A percentile compares a stretch with the other conserved stretches of the same genome.
Conservation (phyloP, 2,797 vertebrate species). For the Monodelphis domestica region DNA sequence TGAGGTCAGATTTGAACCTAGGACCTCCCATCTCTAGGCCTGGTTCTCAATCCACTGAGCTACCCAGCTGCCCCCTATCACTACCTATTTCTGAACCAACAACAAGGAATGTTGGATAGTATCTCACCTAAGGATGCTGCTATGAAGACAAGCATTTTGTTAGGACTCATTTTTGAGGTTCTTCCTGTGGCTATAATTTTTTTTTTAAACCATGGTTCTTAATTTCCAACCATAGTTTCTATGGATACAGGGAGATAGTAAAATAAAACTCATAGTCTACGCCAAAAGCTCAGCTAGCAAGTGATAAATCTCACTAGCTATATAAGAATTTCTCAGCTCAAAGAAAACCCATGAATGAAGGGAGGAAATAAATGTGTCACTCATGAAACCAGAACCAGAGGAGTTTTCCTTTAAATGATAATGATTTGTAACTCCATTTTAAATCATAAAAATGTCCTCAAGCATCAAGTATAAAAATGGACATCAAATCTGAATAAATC, state of each 20-base stretch:
- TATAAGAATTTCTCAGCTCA: constrained; percentile 24
- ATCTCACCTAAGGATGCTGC: constrained; percentile 30
- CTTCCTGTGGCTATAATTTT: neutral
- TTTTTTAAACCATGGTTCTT: neutral
- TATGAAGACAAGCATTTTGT: constrained; percentile 10
- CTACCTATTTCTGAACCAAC: constrained; percentile 37
- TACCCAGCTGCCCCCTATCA: too few relatives aligned
- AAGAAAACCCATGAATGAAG: constrained; percentile 7
- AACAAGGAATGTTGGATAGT: constrained; percentile 22
- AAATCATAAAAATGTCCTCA: constrained; percentile 68
- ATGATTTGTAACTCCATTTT: constrained; percentile 55
- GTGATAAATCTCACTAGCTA: constrained; percentile 45
- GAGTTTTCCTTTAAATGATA: constrained; percentile 65
- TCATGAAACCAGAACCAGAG: constrained; percentile 16
- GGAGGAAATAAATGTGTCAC: constrained; percentile 36
- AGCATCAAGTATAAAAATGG: constrained; percentile 62
- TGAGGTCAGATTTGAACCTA: too few relatives aligned
- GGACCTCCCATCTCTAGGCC: too few relatives aligned
- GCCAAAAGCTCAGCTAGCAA: constrained; percentile 8
- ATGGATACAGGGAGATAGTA: neutral
- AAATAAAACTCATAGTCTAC: neutral
- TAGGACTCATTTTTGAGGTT: neutral
- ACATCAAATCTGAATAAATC: constrained; percentile 78
- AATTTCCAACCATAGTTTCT: neutral
- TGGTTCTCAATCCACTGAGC: too few relatives aligned